phyloP scores from a whole-genome alignment of 2,113 vertebrate genomes.

The Melanocharis versteri region DNA sequence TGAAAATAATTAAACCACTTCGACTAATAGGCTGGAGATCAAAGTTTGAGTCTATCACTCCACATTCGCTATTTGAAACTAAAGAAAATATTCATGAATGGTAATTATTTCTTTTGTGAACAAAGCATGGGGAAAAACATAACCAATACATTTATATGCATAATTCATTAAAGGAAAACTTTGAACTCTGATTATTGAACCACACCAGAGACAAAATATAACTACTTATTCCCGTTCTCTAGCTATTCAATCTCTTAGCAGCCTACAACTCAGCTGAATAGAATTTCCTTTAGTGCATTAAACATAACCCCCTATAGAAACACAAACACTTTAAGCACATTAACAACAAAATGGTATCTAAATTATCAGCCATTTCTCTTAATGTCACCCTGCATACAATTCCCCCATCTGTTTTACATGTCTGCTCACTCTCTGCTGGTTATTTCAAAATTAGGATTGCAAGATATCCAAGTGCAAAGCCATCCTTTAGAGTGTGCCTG shows the following conservation, averaged over 20 bases:
- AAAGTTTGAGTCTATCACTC: constrained; percentile 24
- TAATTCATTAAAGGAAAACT: constrained; percentile 42
- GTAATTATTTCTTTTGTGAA: constrained; percentile 9
- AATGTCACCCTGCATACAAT: not conserved
- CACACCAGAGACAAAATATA: constrained; percentile 2
- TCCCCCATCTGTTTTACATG: not conserved
- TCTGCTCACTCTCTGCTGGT: not conserved
- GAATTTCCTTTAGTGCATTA: not conserved
- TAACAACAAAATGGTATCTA: not conserved
- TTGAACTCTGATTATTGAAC: constrained; percentile 16
- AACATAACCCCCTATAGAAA: not conserved
- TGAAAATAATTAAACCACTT: constrained; percentile 24
- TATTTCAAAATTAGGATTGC: not conserved
- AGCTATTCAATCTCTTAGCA: not conserved
- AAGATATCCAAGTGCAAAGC: not conserved
- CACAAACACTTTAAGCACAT: not conserved
- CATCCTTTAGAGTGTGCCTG: not conserved
- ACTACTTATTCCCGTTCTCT: not conserved
- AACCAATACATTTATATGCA: constrained; percentile 14
- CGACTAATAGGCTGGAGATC: constrained; percentile 10
- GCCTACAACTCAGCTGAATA: not conserved
- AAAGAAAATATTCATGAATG: constrained; percentile 30
- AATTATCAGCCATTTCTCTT: not conserved
- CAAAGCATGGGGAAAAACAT: constrained; percentile 21
- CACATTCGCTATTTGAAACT: not conserved